These are phyloP conservation scores for Quadriops clusia DNA, from an alignment of 2,888 invertebrate species.

Conservation along the genomic window DNA sequence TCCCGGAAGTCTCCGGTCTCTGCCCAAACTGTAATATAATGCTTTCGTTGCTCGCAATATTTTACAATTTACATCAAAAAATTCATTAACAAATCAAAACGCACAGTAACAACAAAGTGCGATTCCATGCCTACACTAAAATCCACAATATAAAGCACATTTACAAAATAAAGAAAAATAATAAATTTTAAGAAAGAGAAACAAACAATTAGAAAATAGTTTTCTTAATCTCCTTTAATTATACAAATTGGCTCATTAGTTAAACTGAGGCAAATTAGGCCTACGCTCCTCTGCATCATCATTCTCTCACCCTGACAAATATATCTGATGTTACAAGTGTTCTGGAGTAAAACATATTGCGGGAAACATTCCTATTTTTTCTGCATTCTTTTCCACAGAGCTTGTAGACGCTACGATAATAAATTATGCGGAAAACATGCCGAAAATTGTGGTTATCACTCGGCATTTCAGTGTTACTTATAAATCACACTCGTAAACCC, in stretches of 20 bases:
- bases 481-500: slow-evolving; percentile 26
- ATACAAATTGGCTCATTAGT: no score
- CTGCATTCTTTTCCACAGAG: no score
- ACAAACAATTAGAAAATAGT: no score
- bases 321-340: no score
- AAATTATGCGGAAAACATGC: slow-evolving; percentile 21
- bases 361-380: no score
- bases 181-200: no score
- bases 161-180: background rate
- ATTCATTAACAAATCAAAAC: slow-evolving; percentile 11
- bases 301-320: no score
- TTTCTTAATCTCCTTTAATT: no score
- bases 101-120: slow-evolving; percentile 13
- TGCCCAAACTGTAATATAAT: slow-evolving; percentile 68
- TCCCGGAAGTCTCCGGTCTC: slow-evolving; percentile 82
- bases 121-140: background rate
- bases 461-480: slow-evolving; percentile 17
- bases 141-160: background rate
- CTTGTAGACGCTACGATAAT: no score
- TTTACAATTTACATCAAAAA: background rate
- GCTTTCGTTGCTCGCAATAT: slow-evolving; percentile 17
- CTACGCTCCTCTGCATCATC: no score
- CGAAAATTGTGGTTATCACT: slow-evolving; percentile 28
- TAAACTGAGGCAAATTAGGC: no score
- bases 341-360: no score